Conservation (phyloP, 1,140 invertebrate species). For the Lasaia peninsularis region DNA sequence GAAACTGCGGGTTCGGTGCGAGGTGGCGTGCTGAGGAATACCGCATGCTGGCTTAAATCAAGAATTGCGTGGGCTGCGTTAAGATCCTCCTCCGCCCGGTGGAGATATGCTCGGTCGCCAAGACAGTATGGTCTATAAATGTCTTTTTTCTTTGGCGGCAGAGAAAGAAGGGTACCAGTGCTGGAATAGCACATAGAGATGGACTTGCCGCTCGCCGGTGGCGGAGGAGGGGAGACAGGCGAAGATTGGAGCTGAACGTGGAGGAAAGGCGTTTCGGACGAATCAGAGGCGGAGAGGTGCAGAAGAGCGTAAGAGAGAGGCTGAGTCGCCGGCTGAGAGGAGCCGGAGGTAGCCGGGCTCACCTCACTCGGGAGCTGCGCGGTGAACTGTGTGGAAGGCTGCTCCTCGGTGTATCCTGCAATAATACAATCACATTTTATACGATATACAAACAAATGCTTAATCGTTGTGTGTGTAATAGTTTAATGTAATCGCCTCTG, state of each 20-base stretch:
- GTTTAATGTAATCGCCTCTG: too few species aligned
- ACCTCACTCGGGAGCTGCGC: constrained; percentile 79
- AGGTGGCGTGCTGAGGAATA: constrained; percentile 80
- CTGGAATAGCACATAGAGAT: constrained; percentile 89
- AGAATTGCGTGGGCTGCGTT: constrained; percentile 91
- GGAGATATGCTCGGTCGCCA: constrained; percentile 80
- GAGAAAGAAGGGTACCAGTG: constrained; percentile 86
- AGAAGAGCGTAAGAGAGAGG: constrained; percentile 83
- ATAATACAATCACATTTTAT: too few species aligned
- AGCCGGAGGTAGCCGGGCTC: constrained; percentile 67
- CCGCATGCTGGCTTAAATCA: constrained; percentile 90
- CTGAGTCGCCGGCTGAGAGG: constrained; percentile 63
- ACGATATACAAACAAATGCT: too few species aligned
- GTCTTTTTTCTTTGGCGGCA: constrained; percentile 92
- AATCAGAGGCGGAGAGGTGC: constrained; percentile 78
- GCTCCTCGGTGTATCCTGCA: constrained; percentile 80
- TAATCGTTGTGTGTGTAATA: too few species aligned
- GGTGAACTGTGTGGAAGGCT: constrained; percentile 81
- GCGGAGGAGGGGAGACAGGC: constrained; percentile 69
- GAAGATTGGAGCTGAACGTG: constrained; percentile 66
- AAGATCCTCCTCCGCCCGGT: constrained; percentile 86
- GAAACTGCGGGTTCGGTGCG: constrained; percentile 82
- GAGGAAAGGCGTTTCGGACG: constrained; percentile 68
- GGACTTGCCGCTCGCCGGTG: constrained; percentile 80
- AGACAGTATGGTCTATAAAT: constrained; percentile 91